Base-by-base conservation (phyloP, 2,113 vertebrate species). In the Trogon melanurus region DNA sequence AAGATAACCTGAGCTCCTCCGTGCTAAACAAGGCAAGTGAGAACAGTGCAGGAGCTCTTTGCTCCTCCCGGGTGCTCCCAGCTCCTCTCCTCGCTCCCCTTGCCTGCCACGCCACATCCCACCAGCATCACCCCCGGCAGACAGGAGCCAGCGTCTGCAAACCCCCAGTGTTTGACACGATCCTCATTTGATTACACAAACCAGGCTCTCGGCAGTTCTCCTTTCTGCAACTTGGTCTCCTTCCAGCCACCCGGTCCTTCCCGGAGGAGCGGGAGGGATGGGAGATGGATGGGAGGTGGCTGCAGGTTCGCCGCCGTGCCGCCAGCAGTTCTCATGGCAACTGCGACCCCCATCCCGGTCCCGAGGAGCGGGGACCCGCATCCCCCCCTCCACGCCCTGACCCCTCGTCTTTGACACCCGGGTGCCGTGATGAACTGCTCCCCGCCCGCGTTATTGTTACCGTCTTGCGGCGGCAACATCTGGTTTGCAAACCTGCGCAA, bases 401-500 rank as follows among this genome's bases (percentile, higher is more conserved):
- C 17, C 91, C 87, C 71, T 12, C 1, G 3, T 61, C 79, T 47
- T 1, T 89, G 89, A 36, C 41, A 26, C 44, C 21, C 12, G 0
- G 2, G 64, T 26, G n/a, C 47, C 2, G 26, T 56, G 57, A 65
- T 14, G 61, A 64, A 20, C 76, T 17, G 76, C 65, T 79, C 85
- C 81, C 45, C 2, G 29, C 84, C 60, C 4, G 4, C 51, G 5
- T 7, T 29, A 1, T n/a, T 22, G 65, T 17, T 9, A 2, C 61
- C 23, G 2, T 14, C 85, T 5, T 1, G 45, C 92, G 80, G 78
- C n/a, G 45, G 51, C 88, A 93, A 75, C 95, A 81, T 86, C 95
- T 97, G 95, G 4, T 57, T 79, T 75, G 88, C 88, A 93, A 96
- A 93, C 79, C 92, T 19, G 23, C 18, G 85, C 95, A 93, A 86